Evolutionary conservation across 2,113 vertebrate species (phyloP), one percentile per base, ranked within the genome.

Genomic region (Trogon surrucura): DNA sequence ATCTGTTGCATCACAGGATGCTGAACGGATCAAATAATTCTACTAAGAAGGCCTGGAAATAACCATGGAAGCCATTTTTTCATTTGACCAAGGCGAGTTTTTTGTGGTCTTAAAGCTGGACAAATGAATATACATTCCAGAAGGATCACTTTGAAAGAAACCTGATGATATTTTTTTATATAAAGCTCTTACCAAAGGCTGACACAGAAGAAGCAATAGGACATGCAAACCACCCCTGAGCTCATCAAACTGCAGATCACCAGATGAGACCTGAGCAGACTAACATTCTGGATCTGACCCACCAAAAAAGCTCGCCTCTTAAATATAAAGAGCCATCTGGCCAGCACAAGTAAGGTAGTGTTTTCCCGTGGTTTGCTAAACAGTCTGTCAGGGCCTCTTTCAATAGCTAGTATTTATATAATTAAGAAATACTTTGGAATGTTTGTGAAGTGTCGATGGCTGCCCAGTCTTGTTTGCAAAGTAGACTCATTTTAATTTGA

Each of bases 291-390:
- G 16, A 44, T 66, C 36, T 81, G 65, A 54, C 30, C 60, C 56
- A 25, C 29, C 50, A 58, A 13, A 64, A 78, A 69, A 74, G 18
- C 20, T 86, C 0, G 0, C 71, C 73, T 88, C 88, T 83, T 53
- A 48, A 50, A 45, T 61, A 30, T 7, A 2, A 57, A 67, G 38
- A 58, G 77, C 27, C 62, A 61, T n/a, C 17, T 16, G 25, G 38
- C 18, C 8, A 5, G 70, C 34, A 71, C 51, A 83, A 71, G 79
- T 58, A 56, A 70, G 53, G 88, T 61, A 64, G 32, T 44, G 11
- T 74, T 96, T 96, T 96, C 95, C 90, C 89, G 95, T 8, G 1
- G 34, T 72, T 96, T 80, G 62, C 79, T 89, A 20, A 94, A 36
- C 58, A 34, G 67, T 60, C 53, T 56, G 38, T n/a, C 1, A 0